These are phyloP conservation scores for Rotaria sp. DNA, from an alignment of 2,888 invertebrate genomes.

Conservation along the genomic window DNA sequence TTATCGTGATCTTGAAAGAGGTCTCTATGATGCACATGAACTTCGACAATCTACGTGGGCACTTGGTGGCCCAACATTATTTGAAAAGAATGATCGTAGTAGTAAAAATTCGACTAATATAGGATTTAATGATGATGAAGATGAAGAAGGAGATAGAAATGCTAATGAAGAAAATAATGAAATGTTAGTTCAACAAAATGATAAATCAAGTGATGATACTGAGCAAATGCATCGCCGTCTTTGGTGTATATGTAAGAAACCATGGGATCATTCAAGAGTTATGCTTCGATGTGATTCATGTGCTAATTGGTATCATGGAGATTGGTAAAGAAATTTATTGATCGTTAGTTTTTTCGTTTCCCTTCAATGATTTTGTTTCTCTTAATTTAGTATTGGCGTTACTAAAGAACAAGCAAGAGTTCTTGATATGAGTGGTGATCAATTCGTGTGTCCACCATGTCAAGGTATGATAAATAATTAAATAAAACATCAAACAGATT, in stretches of 20 bases:
- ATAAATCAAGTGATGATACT: not conserved
- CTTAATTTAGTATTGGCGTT: not conserved
- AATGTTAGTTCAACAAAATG: not conserved
- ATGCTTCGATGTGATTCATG: conserved; percentile 26
- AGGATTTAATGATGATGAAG: not conserved
- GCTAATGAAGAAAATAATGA: not conserved
- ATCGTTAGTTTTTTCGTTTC: not conserved
- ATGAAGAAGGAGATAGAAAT: not conserved
- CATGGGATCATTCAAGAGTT: not conserved
- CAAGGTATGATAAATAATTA: not conserved
- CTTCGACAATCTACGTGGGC: not conserved
- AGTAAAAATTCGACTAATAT: not conserved
- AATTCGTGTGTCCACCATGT: conserved; percentile 8
- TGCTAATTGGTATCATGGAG: conserved; percentile 20
- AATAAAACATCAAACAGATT: too few species aligned
- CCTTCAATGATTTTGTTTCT: not conserved
- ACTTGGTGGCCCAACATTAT: not conserved
- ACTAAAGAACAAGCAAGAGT: conserved; percentile 24
- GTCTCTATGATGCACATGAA: not conserved
- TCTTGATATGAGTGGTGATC: conserved; percentile 15
- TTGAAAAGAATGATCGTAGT: not conserved
- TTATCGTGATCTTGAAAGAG: conserved; percentile 20
- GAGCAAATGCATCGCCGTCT: conserved; percentile 2
- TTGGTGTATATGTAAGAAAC: conserved; percentile 28
- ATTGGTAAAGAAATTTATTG: not conserved